phyloP scores from a whole-genome alignment of 2,888 invertebrate genomes.

The Melangyna quadrimaculata region DNA sequence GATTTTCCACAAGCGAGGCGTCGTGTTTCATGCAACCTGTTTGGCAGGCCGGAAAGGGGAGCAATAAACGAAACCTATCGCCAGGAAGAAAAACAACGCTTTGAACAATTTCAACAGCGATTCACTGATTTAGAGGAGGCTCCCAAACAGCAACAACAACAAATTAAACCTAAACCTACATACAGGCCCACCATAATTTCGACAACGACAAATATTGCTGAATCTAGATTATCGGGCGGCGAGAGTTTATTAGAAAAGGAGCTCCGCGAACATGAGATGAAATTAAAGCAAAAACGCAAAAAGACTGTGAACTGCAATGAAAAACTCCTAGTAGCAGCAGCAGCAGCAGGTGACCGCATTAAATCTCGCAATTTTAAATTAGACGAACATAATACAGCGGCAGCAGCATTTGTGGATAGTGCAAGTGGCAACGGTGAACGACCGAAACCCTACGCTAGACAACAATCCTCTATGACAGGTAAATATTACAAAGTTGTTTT shows the following conservation, averaged over 20 bases:
- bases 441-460: conserved; percentile 47
- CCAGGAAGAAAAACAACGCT: neutral
- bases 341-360: conserved; percentile 25
- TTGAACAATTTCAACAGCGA: neutral
- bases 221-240: conserved; percentile 23
- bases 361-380: conserved; percentile 15
- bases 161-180: neutral
- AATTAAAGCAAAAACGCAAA: conserved; percentile 23
- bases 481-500: conserved; percentile 14
- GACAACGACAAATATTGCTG: neutral
- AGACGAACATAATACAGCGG: neutral
- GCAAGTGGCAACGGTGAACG: conserved; percentile 30
- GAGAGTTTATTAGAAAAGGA: conserved; percentile 49
- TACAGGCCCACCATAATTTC: neutral
- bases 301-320: conserved; percentile 23
- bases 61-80: conserved; percentile 25
- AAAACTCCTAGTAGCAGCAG: neutral
- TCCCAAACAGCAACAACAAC: neutral
- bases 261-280: conserved; percentile 29
- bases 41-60: conserved; percentile 40
- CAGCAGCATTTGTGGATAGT: conserved; percentile 19
- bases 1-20: conserved; percentile 7
- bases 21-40: conserved; percentile 35
- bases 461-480: conserved; percentile 42
- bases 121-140: neutral